phyloP scores from a whole-genome alignment of 2,888 invertebrate species.

The Phlogophora meticulosa region DNA sequence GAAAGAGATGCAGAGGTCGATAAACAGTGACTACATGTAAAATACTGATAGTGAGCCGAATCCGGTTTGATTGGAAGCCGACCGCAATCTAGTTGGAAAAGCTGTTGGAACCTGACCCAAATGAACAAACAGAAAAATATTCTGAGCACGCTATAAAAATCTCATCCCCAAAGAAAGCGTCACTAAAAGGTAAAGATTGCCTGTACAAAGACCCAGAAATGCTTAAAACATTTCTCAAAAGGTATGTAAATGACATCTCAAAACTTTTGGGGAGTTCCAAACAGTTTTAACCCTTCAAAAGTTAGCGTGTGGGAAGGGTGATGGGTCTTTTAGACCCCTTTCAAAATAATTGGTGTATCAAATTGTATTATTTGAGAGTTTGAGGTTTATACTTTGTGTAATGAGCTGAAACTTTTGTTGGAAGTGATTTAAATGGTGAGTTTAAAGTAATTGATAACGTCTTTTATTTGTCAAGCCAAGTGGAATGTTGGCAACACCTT shows the following conservation, averaged over 20 bases:
- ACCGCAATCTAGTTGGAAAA: background rate
- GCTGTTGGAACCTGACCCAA: background rate
- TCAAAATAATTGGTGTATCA: constrained; percentile 62
- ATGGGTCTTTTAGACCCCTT: constrained; percentile 55
- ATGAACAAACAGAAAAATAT: constrained; percentile 1
- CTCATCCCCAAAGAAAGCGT: background rate
- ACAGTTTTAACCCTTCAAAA: constrained; percentile 61
- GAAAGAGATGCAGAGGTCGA: too few species aligned
- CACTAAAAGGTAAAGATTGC: constrained; percentile 27
- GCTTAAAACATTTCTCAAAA: constrained; percentile 40
- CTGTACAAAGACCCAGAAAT: constrained; percentile 22
- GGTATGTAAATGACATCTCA: constrained; percentile 54
- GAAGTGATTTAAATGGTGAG: constrained; percentile 34
- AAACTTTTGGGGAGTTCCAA: constrained; percentile 58
- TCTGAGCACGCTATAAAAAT: constrained; percentile 1
- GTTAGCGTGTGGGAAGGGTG: constrained; percentile 50
- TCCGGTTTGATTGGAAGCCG: background rate
- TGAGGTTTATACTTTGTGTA: constrained; percentile 32
- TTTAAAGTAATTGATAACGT: constrained; percentile 5
- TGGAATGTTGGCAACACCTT: background rate
- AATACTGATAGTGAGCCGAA: too few species aligned
- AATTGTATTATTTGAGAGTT: constrained; percentile 50
- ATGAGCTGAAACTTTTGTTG: constrained; percentile 41
- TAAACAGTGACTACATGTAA: too few species aligned
- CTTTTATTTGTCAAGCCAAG: background rate